Conservation (phyloP, 2,797 vertebrate species). For the Oceanodroma leucorhoa region DNA sequence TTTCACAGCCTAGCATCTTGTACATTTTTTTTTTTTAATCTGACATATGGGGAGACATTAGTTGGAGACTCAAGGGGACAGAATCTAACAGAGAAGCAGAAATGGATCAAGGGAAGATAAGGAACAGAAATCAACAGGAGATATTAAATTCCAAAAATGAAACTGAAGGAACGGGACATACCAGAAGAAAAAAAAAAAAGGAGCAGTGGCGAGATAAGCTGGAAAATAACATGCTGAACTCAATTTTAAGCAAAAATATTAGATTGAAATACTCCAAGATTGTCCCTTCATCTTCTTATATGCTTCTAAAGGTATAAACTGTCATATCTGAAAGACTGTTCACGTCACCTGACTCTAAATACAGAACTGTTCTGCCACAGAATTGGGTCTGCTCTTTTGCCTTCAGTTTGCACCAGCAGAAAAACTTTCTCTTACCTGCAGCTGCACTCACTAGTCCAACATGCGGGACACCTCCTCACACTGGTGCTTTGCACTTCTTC, state of each 20-base stretch:
- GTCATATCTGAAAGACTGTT: neutral
- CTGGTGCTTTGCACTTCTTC: neutral
- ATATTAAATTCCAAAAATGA: conserved; percentile 14
- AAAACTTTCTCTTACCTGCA: neutral
- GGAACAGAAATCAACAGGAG: conserved; percentile 47
- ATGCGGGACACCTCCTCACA: neutral
- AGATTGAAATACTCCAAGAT: neutral
- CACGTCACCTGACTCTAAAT: neutral
- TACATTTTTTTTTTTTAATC: conserved; percentile 39
- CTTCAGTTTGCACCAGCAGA: neutral
- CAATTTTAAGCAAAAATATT: conserved; percentile 9
- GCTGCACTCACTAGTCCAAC: neutral
- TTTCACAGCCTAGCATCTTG: neutral
- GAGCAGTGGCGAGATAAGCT: neutral
- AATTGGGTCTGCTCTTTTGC: neutral
- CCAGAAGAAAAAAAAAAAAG: neutral
- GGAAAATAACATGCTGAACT: neutral
- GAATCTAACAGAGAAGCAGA: conserved; percentile 29
- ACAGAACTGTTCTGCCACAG: neutral
- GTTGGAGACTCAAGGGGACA: conserved; percentile 1
- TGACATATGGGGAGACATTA: neutral
- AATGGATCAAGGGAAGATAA: conserved; percentile 18
- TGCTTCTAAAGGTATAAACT: neutral
- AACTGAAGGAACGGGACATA: neutral
- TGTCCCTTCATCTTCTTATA: neutral